phyloP scores from a whole-genome alignment of 2,113 vertebrate genomes.

The Python bivittatus region DNA sequence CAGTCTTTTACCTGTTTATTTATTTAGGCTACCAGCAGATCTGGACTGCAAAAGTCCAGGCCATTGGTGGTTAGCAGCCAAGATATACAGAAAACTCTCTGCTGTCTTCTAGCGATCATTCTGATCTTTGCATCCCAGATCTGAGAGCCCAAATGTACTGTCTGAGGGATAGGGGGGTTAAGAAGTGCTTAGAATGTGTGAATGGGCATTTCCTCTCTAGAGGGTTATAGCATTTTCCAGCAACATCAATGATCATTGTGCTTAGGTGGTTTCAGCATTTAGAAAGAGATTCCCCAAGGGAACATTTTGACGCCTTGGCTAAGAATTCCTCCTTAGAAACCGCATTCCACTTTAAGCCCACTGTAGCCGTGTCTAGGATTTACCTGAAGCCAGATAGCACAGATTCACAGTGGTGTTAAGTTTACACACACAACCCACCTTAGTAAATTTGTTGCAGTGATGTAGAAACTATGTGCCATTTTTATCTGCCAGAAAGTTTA shows the following conservation, averaged over 20 bases:
- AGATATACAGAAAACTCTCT: background rate
- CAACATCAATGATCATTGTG: no score
- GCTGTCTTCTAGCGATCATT: background rate
- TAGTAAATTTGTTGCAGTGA: background rate
- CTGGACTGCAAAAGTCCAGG: background rate
- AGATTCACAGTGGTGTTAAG: constrained; percentile 47
- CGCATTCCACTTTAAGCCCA: constrained; percentile 55
- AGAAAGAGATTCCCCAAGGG: constrained; percentile 49
- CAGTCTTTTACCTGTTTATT: background rate
- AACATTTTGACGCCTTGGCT: constrained; percentile 43
- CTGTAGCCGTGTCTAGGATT: constrained; percentile 59
- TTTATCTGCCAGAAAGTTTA: background rate
- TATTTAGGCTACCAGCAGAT: background rate
- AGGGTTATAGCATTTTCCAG: no score
- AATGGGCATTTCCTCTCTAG: no score
- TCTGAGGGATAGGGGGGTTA: no score
- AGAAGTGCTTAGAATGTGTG: no score
- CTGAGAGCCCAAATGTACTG: no score
- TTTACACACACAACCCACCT: constrained; percentile 39
- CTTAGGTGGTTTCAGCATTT: background rate
- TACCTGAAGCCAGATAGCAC: constrained; percentile 55
- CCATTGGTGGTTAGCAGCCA: background rate
- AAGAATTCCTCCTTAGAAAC: constrained; percentile 52
- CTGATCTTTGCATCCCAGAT: background rate
- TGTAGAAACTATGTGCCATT: background rate